These are phyloP conservation scores for Drosophila tristis DNA, from an alignment of 1,140 invertebrate species.

Conservation along the genomic window DNA sequence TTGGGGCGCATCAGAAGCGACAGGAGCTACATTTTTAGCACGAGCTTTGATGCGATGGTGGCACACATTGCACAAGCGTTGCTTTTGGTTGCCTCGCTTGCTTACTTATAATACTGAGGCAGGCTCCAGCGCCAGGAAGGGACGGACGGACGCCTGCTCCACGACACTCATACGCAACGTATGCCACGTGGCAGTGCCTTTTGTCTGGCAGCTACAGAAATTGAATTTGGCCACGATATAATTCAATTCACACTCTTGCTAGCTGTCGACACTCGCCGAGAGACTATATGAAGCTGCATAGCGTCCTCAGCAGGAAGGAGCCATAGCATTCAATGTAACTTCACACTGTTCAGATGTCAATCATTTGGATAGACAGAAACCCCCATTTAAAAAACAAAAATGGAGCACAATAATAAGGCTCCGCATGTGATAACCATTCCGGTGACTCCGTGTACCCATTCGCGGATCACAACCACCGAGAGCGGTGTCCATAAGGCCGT, in stretches of 20 bases:
- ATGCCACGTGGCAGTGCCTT: conserved; percentile 46
- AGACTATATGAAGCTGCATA: no score
- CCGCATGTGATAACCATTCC: background rate
- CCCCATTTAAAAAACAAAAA: background rate
- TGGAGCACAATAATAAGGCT: background rate
- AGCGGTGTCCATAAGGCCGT: conserved; percentile 1
- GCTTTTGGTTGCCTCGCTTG: conserved; percentile 38
- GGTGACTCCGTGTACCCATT: conserved; percentile 1
- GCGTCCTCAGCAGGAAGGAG: no score
- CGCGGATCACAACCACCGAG: conserved; percentile 7
- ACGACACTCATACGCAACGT: conserved; percentile 59
- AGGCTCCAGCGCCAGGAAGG: background rate
- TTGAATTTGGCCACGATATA: conserved; percentile 68
- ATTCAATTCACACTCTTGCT: conserved; percentile 67
- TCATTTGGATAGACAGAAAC: background rate
- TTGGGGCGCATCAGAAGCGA: conserved; percentile 47
- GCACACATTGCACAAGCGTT: conserved; percentile 5
- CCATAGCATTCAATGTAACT: no score
- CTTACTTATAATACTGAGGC: conserved; percentile 51
- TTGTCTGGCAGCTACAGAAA: conserved; percentile 52
- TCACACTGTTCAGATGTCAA: no score
- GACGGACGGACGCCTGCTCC: conserved; percentile 9
- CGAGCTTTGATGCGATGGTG: conserved; percentile 14
- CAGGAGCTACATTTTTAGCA: conserved; percentile 51
- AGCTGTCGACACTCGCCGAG: background rate